A percentile compares a stretch with the other conserved stretches of the same genome.
phyloP scores from a whole-genome alignment of 2,113 vertebrate genomes.

The Phylloscopus whistleri region DNA sequence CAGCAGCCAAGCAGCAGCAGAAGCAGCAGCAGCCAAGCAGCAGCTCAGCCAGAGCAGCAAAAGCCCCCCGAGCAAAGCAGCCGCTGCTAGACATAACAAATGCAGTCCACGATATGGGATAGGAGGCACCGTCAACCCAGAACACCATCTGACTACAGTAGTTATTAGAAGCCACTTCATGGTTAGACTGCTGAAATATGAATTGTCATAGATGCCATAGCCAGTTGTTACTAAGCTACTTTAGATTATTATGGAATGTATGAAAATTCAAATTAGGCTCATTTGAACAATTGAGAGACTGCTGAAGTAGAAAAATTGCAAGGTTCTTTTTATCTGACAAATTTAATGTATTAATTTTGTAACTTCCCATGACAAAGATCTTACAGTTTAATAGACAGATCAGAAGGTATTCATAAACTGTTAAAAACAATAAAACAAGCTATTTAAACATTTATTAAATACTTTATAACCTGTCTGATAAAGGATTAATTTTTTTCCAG shows the following conservation, averaged over 20 bases:
- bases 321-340: not conserved
- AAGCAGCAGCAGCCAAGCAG: no score
- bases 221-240: not conserved
- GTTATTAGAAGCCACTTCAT: not conserved
- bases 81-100: no score
- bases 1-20: no score
- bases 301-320: not conserved
- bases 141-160: not conserved
- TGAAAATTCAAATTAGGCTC: not conserved
- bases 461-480: not conserved
- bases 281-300: not conserved
- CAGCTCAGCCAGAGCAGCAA: no score
- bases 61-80: no score
- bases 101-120: no score
- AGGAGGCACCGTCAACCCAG: no score
- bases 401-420: not conserved
- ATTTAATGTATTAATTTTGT: not conserved
- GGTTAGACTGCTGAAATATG: not conserved
- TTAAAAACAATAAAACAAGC: not conserved
- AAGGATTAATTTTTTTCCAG: not conserved
- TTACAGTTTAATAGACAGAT: not conserved
- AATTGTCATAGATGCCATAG: not conserved
- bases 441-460: not conserved
- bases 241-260: not conserved
- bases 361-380: not conserved